Evolutionary conservation across 1,140 invertebrate species (phyloP).

Genomic region (Macrocentrus cingulum): DNA sequence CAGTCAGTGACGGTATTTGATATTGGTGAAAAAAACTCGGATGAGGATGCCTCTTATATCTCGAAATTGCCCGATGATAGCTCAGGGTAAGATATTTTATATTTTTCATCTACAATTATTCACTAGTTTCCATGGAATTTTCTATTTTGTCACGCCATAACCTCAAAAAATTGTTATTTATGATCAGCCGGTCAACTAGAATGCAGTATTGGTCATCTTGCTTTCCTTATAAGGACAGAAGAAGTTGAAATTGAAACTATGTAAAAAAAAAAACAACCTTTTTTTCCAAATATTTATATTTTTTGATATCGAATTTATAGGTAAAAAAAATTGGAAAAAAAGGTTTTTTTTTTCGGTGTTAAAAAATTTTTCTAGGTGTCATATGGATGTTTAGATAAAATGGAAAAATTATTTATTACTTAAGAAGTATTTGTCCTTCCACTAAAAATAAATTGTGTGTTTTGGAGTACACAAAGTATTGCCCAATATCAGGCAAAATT

Average conservation of each 20-base stretch:
- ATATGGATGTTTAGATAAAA: no score
- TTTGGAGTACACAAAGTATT: slow-evolving; percentile 23
- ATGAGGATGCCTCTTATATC: slow-evolving; percentile 46
- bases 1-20: slow-evolving; percentile 51
- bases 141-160: slow-evolving; percentile 2
- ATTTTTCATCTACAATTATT: slow-evolving; percentile 25
- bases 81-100: slow-evolving; percentile 41
- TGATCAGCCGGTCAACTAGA: background rate
- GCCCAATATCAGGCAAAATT: slow-evolving; percentile 29
- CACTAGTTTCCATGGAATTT: no score
- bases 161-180: background rate
- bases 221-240: slow-evolving; percentile 49
- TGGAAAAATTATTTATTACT: no score
- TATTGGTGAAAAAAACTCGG: slow-evolving; percentile 47
- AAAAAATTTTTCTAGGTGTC: no score
- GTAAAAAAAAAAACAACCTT: no score
- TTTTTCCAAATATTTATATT: no score
- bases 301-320: no score
- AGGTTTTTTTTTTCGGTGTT: no score
- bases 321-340: no score
- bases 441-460: slow-evolving; percentile 31
- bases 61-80: slow-evolving; percentile 49
- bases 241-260: slow-evolving; percentile 43
- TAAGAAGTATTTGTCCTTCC: slow-evolving; percentile 22
- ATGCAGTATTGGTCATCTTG: slow-evolving; percentile 12